Evolutionary conservation across 2,888 invertebrate species (phyloP).

Genomic region (Trissoscelio sp.): DNA sequence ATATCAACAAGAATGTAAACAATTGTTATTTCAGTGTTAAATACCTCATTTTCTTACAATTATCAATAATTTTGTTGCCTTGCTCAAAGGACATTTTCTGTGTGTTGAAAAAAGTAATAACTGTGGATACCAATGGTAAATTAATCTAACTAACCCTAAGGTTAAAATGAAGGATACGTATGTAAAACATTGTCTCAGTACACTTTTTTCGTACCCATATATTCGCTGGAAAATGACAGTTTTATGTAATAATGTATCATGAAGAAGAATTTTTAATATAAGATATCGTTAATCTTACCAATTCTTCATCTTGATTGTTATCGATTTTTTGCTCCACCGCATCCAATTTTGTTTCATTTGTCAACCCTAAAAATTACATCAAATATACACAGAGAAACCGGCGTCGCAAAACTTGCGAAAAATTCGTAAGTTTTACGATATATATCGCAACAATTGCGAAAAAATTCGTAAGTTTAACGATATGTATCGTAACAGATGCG

Average conservation of each 20-base stretch:
- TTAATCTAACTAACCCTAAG: conserved; percentile 85
- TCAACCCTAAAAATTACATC: conserved; percentile 74
- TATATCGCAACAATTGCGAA: too few species aligned
- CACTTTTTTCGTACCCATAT: conserved; percentile 84
- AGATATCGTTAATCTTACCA: conserved; percentile 80
- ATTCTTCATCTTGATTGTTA: conserved; percentile 85
- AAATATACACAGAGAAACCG: too few species aligned
- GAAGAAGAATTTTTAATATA: neutral
- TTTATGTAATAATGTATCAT: neutral
- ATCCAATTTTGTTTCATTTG: conserved; percentile 77
- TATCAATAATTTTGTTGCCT: conserved; percentile 85
- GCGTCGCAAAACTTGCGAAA: too few species aligned
- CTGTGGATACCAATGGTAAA: conserved; percentile 87
- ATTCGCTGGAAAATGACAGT: conserved; percentile 83
- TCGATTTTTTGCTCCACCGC: conserved; percentile 82
- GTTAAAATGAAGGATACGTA: conserved; percentile 85
- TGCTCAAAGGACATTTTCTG: conserved; percentile 82
- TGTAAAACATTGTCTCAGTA: conserved; percentile 78
- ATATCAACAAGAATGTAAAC: neutral
- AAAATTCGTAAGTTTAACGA: too few species aligned
- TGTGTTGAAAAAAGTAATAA: conserved; percentile 85
- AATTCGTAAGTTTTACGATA: too few species aligned
- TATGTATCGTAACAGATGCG: too few species aligned
- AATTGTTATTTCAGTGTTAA: neutral
- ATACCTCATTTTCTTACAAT: conserved; percentile 82